Percentiles rank a stretch among this genome's conserved stretches.
Conservation (phyloP, 2,797 vertebrate genomes). For the Falco berigora region DNA sequence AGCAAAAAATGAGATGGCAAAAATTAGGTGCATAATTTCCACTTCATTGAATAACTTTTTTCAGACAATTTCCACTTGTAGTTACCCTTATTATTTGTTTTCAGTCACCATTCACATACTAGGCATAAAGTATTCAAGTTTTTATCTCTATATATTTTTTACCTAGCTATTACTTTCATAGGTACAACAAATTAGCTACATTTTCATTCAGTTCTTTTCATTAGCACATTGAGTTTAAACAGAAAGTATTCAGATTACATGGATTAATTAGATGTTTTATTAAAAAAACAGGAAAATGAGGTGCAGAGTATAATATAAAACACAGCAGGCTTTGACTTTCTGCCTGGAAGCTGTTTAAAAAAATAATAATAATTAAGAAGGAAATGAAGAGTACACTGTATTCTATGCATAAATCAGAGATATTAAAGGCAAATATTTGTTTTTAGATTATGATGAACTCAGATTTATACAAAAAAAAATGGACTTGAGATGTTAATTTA, state of each 20-base stretch:
- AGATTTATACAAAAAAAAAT: conserved; percentile 56
- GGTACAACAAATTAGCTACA: conserved; percentile 51
- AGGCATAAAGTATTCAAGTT: background rate
- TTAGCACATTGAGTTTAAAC: conserved; percentile 63
- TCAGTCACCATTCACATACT: background rate
- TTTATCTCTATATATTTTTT: background rate
- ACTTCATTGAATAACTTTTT: background rate
- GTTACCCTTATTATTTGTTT: background rate
- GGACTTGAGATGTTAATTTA: conserved; percentile 67
- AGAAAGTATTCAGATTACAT: conserved; percentile 62
- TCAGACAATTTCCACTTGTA: background rate
- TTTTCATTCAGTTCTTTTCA: conserved; percentile 64
- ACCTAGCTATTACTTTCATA: conserved; percentile 12
- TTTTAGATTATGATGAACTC: conserved; percentile 65
- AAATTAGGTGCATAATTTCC: background rate
- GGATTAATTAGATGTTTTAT: conserved; percentile 76
- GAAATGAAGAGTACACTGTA: conserved; percentile 69
- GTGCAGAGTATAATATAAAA: conserved; percentile 70
- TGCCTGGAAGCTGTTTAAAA: conserved; percentile 72
- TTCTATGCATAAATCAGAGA: conserved; percentile 72
- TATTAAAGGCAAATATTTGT: conserved; percentile 73
- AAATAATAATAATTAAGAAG: conserved; percentile 75
- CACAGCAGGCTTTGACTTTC: conserved; percentile 76
- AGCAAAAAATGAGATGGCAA: background rate
- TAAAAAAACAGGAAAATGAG: conserved; percentile 68